Evolutionary conservation across 2,113 vertebrate genomes (phyloP).

Genomic region (Upupa epops): DNA sequence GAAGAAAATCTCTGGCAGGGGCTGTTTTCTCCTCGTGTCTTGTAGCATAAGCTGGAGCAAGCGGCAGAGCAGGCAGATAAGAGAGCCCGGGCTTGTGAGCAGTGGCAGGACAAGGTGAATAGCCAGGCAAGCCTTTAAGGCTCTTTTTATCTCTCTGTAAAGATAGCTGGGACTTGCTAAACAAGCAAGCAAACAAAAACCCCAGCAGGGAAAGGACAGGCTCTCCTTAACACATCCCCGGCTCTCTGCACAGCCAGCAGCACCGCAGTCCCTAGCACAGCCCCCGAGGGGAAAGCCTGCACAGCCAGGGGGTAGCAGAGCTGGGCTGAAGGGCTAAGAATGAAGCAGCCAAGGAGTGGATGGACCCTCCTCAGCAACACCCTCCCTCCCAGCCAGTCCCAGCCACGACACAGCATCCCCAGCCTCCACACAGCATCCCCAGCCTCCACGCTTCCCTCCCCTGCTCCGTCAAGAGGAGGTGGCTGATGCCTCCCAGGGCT

Average conservation of each 20-base stretch:
- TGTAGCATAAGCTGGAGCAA: neutral
- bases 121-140: neutral
- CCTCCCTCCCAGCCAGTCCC: neutral
- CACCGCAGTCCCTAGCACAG: no score
- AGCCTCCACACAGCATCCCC: neutral
- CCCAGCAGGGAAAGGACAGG: neutral
- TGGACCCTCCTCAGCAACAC: neutral
- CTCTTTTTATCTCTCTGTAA: neutral
- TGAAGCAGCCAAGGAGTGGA: neutral
- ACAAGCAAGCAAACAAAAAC: neutral
- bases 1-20: neutral
- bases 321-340: neutral
- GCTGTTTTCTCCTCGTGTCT: neutral
- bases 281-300: neutral
- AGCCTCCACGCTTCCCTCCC: neutral
- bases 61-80: neutral
- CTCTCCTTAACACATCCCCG: accelerated
- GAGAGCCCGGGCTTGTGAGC: neutral
- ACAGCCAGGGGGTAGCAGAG: accelerated
- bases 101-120: neutral
- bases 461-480: neutral
- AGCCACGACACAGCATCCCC: neutral
- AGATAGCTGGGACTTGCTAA: neutral
- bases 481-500: neutral
- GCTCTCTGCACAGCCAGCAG: neutral